These are phyloP conservation scores for Cremastinae sp. DNA, from an alignment of 2,888 invertebrate genomes.

Conservation along the genomic window DNA sequence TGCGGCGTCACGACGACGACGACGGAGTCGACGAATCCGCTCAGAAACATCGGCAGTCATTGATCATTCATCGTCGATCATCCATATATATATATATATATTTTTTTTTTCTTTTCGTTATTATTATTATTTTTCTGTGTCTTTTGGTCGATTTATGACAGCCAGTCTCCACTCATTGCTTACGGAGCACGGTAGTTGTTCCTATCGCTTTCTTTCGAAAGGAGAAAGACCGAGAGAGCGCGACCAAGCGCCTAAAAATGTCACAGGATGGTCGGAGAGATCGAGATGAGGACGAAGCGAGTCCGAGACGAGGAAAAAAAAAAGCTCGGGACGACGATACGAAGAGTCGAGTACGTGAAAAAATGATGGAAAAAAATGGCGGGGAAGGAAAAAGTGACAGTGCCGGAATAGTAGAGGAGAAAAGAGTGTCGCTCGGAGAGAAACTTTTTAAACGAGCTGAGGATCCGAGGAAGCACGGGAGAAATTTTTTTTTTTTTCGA, in stretches of 20 bases:
- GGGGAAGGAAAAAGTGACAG: not conserved
- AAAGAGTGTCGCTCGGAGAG: not conserved
- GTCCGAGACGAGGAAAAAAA: not conserved
- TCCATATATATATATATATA: too few relatives aligned
- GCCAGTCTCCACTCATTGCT: slow-evolving; percentile 48
- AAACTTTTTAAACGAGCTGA: not conserved
- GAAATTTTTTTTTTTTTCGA: slow-evolving; percentile 29
- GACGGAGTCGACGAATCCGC: slow-evolving; percentile 61
- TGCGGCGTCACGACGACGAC: slow-evolving; percentile 53
- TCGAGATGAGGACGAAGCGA: not conserved
- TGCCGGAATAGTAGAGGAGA: too few relatives aligned
- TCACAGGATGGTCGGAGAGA: not conserved
- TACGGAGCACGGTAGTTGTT: slow-evolving; percentile 76
- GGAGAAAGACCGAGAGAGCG: slow-evolving; percentile 47
- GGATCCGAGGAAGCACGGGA: slow-evolving; percentile 21
- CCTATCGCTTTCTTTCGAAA: slow-evolving; percentile 69
- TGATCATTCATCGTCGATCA: slow-evolving; percentile 59
- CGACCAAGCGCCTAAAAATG: not conserved
- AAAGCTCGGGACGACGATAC: slow-evolving; percentile 5
- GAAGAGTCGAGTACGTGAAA: slow-evolving; percentile 19
- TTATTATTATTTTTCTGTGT: slow-evolving; percentile 25
- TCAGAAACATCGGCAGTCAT: slow-evolving; percentile 76
- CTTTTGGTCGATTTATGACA: slow-evolving; percentile 36
- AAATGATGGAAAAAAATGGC: not conserved
- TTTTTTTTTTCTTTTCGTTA: slow-evolving; percentile 27